These are phyloP conservation scores for Trogon surrucura DNA, from an alignment of 2,113 vertebrate genomes.

Conservation along the genomic window DNA sequence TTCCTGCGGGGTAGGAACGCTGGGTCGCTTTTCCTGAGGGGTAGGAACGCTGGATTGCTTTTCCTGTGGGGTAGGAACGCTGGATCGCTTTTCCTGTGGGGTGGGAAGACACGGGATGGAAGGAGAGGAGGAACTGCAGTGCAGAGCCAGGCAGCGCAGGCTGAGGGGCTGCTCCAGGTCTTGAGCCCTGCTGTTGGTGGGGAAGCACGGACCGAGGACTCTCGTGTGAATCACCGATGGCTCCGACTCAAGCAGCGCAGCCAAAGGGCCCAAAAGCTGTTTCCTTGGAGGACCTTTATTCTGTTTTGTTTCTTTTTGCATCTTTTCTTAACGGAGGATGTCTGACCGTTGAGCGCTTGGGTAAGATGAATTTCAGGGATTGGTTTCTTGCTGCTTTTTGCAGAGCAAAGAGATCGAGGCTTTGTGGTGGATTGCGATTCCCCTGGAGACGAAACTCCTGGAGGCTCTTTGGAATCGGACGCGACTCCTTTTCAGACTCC, in stretches of 20 bases:
- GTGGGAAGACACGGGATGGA: background rate
- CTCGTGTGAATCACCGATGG: accelerated
- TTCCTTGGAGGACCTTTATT: background rate
- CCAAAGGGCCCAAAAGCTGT: accelerated
- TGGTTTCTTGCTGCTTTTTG: background rate
- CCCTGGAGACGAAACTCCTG: background rate
- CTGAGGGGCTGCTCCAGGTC: background rate
- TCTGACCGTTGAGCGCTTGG: accelerated
- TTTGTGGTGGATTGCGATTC: conserved; percentile 76
- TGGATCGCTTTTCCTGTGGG: too few species aligned
- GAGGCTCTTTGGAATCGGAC: conserved; percentile 75
- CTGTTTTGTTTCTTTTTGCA: background rate
- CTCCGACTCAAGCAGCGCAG: accelerated
- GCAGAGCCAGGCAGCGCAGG: accelerated
- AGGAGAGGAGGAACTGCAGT: background rate
- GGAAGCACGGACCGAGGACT: accelerated
- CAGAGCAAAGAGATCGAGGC: conserved; percentile 86
- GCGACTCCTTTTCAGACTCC: conserved; percentile 74
- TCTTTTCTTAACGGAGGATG: accelerated
- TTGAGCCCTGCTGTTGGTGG: background rate
- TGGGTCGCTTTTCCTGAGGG: too few species aligned
- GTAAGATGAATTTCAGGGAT: accelerated
- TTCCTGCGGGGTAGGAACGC: accelerated
- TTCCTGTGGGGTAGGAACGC: accelerated
- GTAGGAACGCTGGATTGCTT: accelerated